phyloP scores from a whole-genome alignment of 1,140 invertebrate species.

The Lepidurus couesii region DNA sequence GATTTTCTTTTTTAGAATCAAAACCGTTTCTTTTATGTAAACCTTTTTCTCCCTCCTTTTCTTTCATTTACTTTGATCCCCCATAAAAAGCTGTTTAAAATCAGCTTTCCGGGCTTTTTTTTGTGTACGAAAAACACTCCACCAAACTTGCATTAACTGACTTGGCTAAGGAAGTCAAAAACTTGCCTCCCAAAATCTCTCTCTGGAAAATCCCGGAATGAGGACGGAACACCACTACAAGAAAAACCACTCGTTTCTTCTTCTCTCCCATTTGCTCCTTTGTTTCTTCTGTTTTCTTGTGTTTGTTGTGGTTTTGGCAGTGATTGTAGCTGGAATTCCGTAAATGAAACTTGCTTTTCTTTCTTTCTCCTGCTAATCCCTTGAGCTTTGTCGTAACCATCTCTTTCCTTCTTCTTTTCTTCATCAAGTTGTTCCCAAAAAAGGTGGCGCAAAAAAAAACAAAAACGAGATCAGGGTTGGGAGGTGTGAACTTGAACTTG shows the following conservation, averaged over 20 bases:
- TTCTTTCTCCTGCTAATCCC: neutral
- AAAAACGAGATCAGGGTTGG: slow-evolving; percentile 16
- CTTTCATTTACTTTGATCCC: too few relatives aligned
- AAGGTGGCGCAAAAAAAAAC: neutral
- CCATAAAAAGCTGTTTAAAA: too few relatives aligned
- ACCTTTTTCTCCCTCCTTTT: too few relatives aligned
- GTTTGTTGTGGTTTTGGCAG: neutral
- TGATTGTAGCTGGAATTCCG: neutral
- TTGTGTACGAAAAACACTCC: too few relatives aligned
- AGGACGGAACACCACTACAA: slow-evolving; percentile 12
- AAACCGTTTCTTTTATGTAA: neutral
- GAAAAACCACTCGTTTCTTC: neutral
- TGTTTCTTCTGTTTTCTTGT: neutral
- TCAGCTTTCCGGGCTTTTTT: too few relatives aligned
- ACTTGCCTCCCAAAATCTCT: neutral
- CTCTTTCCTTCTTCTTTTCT: neutral
- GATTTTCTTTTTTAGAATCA: neutral
- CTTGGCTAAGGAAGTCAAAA: neutral
- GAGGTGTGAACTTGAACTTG: slow-evolving; percentile 8
- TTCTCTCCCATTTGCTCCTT: neutral
- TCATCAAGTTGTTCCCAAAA: neutral
- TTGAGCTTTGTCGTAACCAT: neutral
- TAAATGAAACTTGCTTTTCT: neutral
- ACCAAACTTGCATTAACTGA: too few relatives aligned
- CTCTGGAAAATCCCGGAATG: neutral